Base-by-base conservation (phyloP, 2,888 invertebrate species). In the Drosophila lacicola region DNA sequence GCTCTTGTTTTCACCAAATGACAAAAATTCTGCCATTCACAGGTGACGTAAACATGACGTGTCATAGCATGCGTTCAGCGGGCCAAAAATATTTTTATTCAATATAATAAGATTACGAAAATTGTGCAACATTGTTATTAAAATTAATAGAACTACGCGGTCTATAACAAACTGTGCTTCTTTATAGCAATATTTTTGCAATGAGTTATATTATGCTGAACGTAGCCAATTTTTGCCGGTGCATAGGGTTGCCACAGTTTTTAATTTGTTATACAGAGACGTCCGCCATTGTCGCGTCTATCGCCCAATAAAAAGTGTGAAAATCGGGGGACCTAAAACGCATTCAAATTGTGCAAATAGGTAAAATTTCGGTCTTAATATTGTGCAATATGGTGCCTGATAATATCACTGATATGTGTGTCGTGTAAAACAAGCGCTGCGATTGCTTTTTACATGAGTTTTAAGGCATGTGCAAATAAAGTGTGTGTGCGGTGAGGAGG, bases 261-360 rank as follows among this genome's bases (percentile, higher is more conserved):
- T 29, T 49, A 56, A 58, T 70, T 74, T 75, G 69, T 69, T 76
- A 82, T 82, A 88, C 80, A 80, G 82, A 81, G 88, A 85, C 88
- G 89, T 82, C 90, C 85, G 91, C 91, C 91, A 91, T 91, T 91
- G 78, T 90, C 90, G 91, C 91, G 91, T 91, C 91, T 84, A 72
- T 78, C 82, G 68, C 60, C 64, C 51, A 61, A 61, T 63, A 86
- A 78, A 82, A 84, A 78, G 68, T 85, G 88, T 70, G 81, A 71
- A 86, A 84, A 83, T 79, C 76, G 79, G 72, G 53, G 39, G 50
- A 70, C 25, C 41, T 63, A 80, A 88, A 76, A 70, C 67, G 29
- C 66, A 57, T 74, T 76, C 71, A 70, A 88, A 84, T 71, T 76
- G 83, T 85, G 82, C 74, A 78, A 83, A 88, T 82, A 85, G 88